Evolutionary conservation across 2,888 invertebrate species (phyloP), one percentile per base, ranked within the genome.

Genomic region (Pardosa pseudoannulata): DNA sequence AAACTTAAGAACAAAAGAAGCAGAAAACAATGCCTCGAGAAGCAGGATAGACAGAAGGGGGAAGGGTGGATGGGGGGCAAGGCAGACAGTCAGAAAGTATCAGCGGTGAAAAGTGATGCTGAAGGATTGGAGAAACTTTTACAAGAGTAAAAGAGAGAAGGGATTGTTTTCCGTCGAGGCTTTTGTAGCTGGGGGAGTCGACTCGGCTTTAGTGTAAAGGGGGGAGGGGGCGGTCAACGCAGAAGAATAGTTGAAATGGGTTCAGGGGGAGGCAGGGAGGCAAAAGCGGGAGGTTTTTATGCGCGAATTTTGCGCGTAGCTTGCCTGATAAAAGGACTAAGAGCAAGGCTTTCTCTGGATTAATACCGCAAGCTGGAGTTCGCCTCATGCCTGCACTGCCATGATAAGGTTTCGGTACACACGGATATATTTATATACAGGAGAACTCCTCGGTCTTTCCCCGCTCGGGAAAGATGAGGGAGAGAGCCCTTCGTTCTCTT

Each of bases 391-490:
- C 85, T 86, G 85, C 32, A 41, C 62, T 32, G 79, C 64, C 27
- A 79, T 68, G 85, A 86, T 86, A 86, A 86, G 85, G 79, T 79
- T 86, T 86, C 32, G 64, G 83, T 85, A 85, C 83, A 85, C 83
- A 83, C 36, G 29, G 50, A 72, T 83, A 76, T 71, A 83, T 76
- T 56, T 78, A 82, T 46, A 82, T 65, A 75, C 64, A 46, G 39
- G n/a, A 79, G 29, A n/a, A n/a, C 36, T 68, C 68, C 36, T 68
- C 68, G 13, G 36, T 70, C 70, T 70, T n/a, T 70, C 70, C 70
- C 41, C 11, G 23, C 41, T 31, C 31, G 29, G 41, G 28, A 56
- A 28, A 50, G 56, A 19, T 29, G 41, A 9, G 39, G 23, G 28
- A n/a, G 68, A 13, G 28, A 78, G 16, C 46, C 29, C n/a, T 13